A percentile compares a stretch with the other conserved stretches of the same genome.
Conservation (phyloP, 2,113 vertebrate genomes). For the Talpa occidentalis region DNA sequence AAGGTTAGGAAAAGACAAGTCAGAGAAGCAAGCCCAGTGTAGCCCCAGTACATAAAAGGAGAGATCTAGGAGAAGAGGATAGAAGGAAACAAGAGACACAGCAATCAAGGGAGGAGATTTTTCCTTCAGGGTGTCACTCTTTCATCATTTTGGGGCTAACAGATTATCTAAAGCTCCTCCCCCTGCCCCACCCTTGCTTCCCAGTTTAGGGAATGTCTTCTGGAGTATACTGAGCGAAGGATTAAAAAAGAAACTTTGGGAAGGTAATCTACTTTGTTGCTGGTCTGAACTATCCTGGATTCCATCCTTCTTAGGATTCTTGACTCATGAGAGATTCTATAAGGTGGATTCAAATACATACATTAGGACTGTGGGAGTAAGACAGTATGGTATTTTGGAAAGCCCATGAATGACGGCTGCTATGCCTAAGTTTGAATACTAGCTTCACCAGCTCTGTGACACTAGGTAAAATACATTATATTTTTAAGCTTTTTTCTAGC, state of each 20-base stretch:
- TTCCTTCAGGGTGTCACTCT: not conserved
- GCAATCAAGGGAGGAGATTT: not conserved
- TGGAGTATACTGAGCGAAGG: not conserved
- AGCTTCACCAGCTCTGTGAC: not conserved
- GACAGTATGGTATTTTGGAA: not conserved
- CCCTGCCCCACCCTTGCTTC: not conserved
- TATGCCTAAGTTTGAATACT: not conserved
- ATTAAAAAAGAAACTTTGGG: not conserved
- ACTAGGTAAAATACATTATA: not conserved
- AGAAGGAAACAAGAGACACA: not conserved
- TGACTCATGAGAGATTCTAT: not conserved
- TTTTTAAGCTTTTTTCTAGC: not conserved
- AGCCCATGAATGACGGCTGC: not conserved
- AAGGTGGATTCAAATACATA: not conserved
- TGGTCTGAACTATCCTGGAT: not conserved
- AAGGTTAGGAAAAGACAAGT: not conserved
- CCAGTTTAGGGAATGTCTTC: not conserved
- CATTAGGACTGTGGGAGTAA: not conserved
- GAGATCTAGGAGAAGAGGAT: not conserved
- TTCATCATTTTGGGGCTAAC: not conserved
- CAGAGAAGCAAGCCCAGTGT: not conserved
- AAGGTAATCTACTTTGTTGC: not conserved
- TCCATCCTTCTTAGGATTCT: not conserved
- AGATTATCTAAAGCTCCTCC: fast-evolving
- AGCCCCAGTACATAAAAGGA: not conserved